A percentile compares a stretch with the other conserved stretches of the same genome.
Evolutionary conservation across 2,113 vertebrate genomes (phyloP).

Genomic region (Vireo altiloquus): DNA sequence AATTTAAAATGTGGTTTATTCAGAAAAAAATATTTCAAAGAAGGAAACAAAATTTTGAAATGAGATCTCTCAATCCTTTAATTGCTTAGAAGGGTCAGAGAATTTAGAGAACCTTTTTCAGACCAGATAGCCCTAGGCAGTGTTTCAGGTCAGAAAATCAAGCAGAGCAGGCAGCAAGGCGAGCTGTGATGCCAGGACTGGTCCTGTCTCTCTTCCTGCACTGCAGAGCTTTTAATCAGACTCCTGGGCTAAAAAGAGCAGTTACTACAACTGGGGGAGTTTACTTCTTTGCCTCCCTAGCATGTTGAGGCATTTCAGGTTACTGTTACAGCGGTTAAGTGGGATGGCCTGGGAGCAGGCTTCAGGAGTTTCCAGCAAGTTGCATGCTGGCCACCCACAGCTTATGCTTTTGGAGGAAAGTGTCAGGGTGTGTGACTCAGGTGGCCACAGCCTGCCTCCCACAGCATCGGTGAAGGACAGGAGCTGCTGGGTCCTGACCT

Average conservation of each 20-base stretch:
- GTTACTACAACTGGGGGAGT: not conserved
- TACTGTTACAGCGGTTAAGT: not conserved
- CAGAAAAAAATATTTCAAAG: not conserved
- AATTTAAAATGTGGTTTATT: not conserved
- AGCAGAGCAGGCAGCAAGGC: not conserved
- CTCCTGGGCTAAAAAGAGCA: not conserved
- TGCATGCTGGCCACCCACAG: not conserved
- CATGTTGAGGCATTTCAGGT: not conserved
- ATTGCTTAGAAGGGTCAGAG: not conserved
- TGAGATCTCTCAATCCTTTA: not conserved
- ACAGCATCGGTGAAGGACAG: rapidly evolving
- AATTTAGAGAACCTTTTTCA: not conserved
- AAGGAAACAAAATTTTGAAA: not conserved
- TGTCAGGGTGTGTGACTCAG: rapidly evolving
- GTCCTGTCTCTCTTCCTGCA: not conserved
- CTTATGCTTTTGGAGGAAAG: not conserved
- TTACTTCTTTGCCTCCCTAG: not conserved
- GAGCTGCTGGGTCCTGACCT: not conserved
- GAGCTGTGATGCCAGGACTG: not conserved
- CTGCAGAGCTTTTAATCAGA: not conserved
- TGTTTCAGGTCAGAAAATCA: not conserved
- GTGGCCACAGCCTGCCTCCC: not conserved
- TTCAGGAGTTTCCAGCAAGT: not conserved
- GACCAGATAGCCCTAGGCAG: not conserved
- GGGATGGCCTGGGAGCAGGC: not conserved